A percentile compares a stretch with the other conserved stretches of the same genome.
Evolutionary conservation across 2,797 vertebrate species (phyloP).

Genomic region (Acomys russatus): DNA sequence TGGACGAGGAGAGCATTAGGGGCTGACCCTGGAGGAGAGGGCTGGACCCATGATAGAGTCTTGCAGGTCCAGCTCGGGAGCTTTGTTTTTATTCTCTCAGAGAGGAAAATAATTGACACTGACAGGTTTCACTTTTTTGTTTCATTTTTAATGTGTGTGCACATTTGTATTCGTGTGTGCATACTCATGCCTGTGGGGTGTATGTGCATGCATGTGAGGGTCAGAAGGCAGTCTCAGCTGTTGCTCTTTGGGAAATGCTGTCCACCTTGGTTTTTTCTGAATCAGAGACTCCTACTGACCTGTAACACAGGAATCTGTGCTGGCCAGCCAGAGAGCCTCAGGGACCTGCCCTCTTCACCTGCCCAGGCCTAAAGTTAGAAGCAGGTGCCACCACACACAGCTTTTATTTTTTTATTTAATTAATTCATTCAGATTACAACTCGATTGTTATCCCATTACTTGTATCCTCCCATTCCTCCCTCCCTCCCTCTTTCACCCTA

Average conservation of each 20-base stretch:
- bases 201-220: neutral
- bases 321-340: neutral
- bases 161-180: neutral
- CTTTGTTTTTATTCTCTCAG: neutral
- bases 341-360: neutral
- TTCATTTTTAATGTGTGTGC: neutral
- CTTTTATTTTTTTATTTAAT: too few species aligned
- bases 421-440: too few species aligned
- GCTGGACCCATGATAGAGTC: rapidly evolving
- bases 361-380: neutral
- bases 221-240: neutral
- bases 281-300: too few species aligned
- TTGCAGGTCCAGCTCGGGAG: neutral
- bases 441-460: too few species aligned
- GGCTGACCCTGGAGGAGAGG: neutral
- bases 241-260: neutral
- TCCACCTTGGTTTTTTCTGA: neutral
- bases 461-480: too few species aligned
- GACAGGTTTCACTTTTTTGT: neutral
- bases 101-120: neutral
- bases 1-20: neutral
- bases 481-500: too few species aligned
- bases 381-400: neutral
- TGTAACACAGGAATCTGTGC: neutral
- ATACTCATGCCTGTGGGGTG: neutral